Base-by-base conservation (phyloP, 1,140 invertebrate genomes). In the Dreissena rostriformis region DNA sequence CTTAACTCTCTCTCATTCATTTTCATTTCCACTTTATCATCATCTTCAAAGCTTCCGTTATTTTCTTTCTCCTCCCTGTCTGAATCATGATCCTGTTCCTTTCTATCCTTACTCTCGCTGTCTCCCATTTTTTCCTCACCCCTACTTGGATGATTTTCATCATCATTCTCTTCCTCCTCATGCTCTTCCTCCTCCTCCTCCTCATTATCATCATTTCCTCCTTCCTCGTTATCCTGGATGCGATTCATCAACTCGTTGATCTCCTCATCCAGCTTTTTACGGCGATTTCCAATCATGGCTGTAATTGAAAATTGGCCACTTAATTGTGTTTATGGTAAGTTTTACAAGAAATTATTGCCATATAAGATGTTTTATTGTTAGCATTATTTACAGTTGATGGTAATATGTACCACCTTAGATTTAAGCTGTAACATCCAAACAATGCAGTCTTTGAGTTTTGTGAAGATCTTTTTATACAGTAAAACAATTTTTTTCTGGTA, bases 221-320 rank as follows among this genome's bases (percentile, higher is more conserved):
- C 73, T 22, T 76, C 57, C 17, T 67, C 73, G 14, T 76, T 39
- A 39, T 39, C 39, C 39, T 39, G 39, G 39, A 39, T 39, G 39
- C 39, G 72, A 68, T 28, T 68, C 81, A 83, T 83, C 72, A 83
- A 55, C 19, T 83, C 72, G 24, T 75, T 72, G 24, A 83, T 83
- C 28, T 83, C 81, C 10, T 68, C 12, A 57, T 84, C 82, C 52
- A 84, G 51, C 67, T 84, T 84, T 51, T 65, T 77, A 6, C 82
- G 51, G 19, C 82, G 65, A n/a, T 78, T 53, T 65, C 75, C 80
- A 26, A 81, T 81, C 79, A 81, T 81, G 15, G 53, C 79, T 81
- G 19, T 52, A 73, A 73, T 19, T n/a, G 53, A 51, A 77, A 76
- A 10, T 39, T 39, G 39, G 39, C 8, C 39, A 39, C 2, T 39